phyloP scores from a whole-genome alignment of 2,888 invertebrate genomes.

The Tetanocera ferruginea region DNA sequence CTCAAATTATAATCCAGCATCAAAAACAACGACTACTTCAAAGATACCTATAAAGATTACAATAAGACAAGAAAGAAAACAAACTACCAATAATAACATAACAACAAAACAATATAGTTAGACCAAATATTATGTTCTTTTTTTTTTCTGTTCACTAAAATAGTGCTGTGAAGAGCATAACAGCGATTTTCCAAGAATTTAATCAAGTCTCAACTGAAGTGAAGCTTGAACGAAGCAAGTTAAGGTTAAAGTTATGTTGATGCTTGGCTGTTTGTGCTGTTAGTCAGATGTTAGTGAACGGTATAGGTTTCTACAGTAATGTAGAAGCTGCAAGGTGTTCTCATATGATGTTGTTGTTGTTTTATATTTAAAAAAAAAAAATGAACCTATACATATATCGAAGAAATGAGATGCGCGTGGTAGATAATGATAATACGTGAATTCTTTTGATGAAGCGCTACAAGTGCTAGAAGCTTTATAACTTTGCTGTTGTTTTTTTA shows the following conservation, averaged over 20 bases:
- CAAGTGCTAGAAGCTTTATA: background rate
- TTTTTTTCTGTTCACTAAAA: background rate
- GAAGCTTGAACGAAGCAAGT: background rate
- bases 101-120: background rate
- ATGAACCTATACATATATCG: background rate
- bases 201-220: constrained; percentile 10
- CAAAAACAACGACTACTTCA: constrained; percentile 10
- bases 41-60: background rate
- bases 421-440: constrained; percentile 14
- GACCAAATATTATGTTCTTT: background rate
- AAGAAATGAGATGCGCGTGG: constrained; percentile 21
- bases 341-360: background rate
- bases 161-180: background rate
- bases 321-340: constrained; percentile 23
- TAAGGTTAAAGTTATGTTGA: background rate
- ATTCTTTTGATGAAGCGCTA: constrained; percentile 29
- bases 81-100: background rate
- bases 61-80: background rate
- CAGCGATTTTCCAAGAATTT: constrained; percentile 32
- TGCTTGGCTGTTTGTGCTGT: background rate
- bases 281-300: background rate
- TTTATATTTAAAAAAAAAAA: too few relatives aligned
- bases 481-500: background rate
- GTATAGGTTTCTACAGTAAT: background rate
- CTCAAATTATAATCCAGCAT: constrained; percentile 32